These are phyloP conservation scores for Phthorimaea operculella DNA, from an alignment of 1,140 invertebrate species.

Conservation along the genomic window DNA sequence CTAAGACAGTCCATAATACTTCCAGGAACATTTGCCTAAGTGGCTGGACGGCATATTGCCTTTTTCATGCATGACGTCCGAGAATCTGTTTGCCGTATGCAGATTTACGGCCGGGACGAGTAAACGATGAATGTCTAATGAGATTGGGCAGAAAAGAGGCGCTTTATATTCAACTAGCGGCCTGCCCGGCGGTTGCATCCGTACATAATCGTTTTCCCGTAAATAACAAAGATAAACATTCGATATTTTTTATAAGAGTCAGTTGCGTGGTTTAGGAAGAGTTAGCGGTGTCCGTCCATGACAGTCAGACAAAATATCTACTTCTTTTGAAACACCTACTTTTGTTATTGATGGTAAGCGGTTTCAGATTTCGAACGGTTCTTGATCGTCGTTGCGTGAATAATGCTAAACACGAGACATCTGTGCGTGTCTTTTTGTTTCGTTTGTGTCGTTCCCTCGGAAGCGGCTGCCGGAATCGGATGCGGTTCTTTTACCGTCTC, in stretches of 20 bases:
- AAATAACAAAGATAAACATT: too few species aligned
- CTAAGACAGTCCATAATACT: neutral
- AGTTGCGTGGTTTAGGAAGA: too few species aligned
- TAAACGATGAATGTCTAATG: slow-evolving; percentile 1
- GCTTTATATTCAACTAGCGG: neutral
- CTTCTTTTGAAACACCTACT: too few species aligned
- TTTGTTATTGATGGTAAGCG: too few species aligned
- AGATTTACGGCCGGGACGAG: neutral
- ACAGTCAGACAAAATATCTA: too few species aligned
- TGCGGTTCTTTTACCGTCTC: neutral
- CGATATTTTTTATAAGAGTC: too few species aligned
- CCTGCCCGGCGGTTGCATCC: too few species aligned
- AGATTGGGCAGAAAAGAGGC: neutral
- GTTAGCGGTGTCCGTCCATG: too few species aligned
- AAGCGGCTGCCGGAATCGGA: neutral
- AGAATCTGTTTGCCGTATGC: neutral
- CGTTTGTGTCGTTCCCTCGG: neutral
- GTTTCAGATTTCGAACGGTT: neutral
- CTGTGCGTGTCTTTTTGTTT: neutral
- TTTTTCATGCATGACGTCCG: neutral
- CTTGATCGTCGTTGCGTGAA: neutral
- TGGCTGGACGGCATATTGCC: neutral
- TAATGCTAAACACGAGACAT: neutral
- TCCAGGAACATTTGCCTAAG: neutral
- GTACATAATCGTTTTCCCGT: too few species aligned